Base-by-base conservation (phyloP, 2,797 vertebrate species). In the Tolypeutes matacus region DNA sequence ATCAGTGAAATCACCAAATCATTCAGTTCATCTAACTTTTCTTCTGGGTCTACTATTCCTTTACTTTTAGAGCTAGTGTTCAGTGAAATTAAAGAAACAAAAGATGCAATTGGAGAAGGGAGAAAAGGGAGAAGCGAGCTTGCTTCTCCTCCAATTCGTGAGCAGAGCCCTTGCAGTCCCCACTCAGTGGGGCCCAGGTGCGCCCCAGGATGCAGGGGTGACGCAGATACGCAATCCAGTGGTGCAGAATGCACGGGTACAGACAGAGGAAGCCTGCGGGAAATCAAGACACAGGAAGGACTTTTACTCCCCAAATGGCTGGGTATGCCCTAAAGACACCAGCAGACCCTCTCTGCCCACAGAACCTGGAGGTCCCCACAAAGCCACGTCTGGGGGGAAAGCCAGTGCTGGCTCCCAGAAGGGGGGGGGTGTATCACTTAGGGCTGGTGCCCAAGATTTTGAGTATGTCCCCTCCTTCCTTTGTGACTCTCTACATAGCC, bases 171-270 rank as follows among this genome's bases (percentile, higher is more conserved):
- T 72, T 4, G 2, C 7, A 1, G 17, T 27, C 76, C 9, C 42
- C 29, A 3, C 15, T 27, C 13, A 0, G 6, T 39, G 36, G 53
- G 56, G 69, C 27, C 42, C 12, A n/a, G 0, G 1, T 0, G 9
- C 18, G 8, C 23, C 2, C 12, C 39, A 72, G 70, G 2, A 31
- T 29, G 27, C 53, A 56, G 53, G 53, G 18, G 4, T 56, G 53
- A 56, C 15, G 14, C 53, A 18, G 18, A 56, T 18, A 56, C 53
- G 5, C 3, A 56, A 17, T 56, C 51, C 7, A 7, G 1, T 20
- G 42, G 73, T 3, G 46, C 46, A 5, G 46, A 11, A 7, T 49
- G 17, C 42, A n/a, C 25, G 27, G 6, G 6, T 29, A 23, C 13
- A 46, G 70, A 42, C 13, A 12, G 14, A 62, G 56, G 36, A 72